These are phyloP conservation scores for Drosophila leontia DNA, from an alignment of 1,140 invertebrate species.

Conservation along the genomic window DNA sequence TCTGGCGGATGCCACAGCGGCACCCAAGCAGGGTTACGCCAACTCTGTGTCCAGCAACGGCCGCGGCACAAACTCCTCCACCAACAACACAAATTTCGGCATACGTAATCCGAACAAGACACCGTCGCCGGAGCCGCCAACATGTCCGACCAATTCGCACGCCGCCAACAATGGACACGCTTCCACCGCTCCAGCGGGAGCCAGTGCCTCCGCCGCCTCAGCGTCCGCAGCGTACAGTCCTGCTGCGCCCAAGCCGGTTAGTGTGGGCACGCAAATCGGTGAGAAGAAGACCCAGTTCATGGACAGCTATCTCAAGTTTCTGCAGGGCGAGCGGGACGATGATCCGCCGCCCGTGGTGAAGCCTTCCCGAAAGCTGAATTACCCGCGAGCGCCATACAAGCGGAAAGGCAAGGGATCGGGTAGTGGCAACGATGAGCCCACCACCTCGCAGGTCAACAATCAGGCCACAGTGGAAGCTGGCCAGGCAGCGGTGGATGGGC, in stretches of 20 bases:
- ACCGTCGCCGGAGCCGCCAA: conserved; percentile 70
- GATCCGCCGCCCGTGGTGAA: conserved; percentile 89
- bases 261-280: conserved; percentile 86
- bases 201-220: conserved; percentile 11
- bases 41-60: conserved; percentile 85
- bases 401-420: conserved; percentile 54
- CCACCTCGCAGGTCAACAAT: conserved; percentile 56
- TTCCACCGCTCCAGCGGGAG: conserved; percentile 15
- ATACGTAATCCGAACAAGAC: conserved; percentile 81
- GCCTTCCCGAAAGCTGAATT: conserved; percentile 77
- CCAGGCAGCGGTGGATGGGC: conserved; percentile 27
- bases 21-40: conserved; percentile 85
- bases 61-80: conserved; percentile 69
- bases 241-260: conserved; percentile 85
- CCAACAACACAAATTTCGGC: conserved; percentile 80
- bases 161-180: conserved; percentile 52
- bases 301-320: conserved; percentile 93
- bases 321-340: conserved; percentile 92
- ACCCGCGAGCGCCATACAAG: conserved; percentile 72
- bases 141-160: conserved; percentile 44
- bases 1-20: conserved; percentile 87
- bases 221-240: conserved; percentile 27
- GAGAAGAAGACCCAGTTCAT: conserved; percentile 91
- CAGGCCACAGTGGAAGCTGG: conserved; percentile 41
- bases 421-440: conserved; percentile 54